Evolutionary conservation across 1,140 invertebrate species (phyloP).

Genomic region (Nasonia vitripennis): DNA sequence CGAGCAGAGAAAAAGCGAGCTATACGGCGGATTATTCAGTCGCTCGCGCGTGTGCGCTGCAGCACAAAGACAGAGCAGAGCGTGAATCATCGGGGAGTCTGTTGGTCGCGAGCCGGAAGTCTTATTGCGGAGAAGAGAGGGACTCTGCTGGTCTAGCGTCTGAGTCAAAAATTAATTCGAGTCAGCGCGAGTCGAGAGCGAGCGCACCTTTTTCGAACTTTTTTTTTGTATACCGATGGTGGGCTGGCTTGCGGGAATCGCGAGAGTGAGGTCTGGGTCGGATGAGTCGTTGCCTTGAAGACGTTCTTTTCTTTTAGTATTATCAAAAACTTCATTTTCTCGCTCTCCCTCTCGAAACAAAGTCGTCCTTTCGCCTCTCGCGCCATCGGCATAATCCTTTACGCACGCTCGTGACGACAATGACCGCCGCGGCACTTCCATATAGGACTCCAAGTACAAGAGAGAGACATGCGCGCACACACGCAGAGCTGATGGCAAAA

Average conservation of each 20-base stretch:
- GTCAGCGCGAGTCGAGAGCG: neutral
- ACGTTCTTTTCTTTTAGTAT: too few species aligned
- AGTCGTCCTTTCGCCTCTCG: too few species aligned
- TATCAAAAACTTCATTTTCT: too few species aligned
- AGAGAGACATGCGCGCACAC: too few species aligned
- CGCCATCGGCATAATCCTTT: too few species aligned
- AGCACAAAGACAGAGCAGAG: neutral
- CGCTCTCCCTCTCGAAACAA: too few species aligned
- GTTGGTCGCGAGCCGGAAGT: conserved; percentile 7
- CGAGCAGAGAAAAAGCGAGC: neutral
- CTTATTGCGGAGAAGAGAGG: neutral
- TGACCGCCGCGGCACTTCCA: too few species aligned
- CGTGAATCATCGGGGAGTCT: conserved; percentile 3
- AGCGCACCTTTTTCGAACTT: neutral
- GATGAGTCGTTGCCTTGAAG: too few species aligned
- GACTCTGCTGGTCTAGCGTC: neutral
- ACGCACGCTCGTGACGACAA: too few species aligned
- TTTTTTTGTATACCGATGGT: neutral
- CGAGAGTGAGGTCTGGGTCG: too few species aligned
- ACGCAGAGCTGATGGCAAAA: neutral
- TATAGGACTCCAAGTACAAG: too few species aligned
- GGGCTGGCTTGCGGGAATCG: too few species aligned
- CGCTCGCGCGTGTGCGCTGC: neutral
- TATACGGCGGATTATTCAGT: conserved; percentile 2
- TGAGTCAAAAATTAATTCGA: conserved; percentile 18